Conservation (phyloP, 1,140 invertebrate genomes). For the Trichoplusia ni region DNA sequence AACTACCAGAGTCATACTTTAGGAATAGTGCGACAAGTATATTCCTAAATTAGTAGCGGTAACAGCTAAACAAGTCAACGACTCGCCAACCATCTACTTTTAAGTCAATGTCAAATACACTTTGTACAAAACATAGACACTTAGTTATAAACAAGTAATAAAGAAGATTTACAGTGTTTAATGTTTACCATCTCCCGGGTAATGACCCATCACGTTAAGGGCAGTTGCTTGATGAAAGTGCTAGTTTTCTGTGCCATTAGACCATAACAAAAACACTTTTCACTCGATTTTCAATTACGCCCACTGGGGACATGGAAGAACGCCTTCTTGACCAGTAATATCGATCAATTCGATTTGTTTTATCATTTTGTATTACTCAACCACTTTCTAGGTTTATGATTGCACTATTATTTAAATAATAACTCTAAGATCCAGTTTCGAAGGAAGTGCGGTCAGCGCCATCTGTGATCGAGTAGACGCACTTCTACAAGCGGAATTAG, state of each 20-base stretch:
- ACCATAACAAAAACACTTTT: constrained; percentile 48
- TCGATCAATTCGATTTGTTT: constrained; percentile 15
- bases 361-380: constrained; percentile 32
- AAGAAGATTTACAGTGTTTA: background rate
- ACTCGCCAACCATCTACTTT: background rate
- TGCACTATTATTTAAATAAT: background rate
- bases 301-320: constrained; percentile 32
- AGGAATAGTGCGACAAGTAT: too few species aligned
- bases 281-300: constrained; percentile 53
- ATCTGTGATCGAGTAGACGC: constrained; percentile 5
- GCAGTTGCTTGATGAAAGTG: constrained; percentile 45
- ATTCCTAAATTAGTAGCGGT: too few species aligned
- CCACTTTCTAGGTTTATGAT: constrained; percentile 15
- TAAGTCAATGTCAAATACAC: background rate
- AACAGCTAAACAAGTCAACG: too few species aligned
- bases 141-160: constrained; percentile 9
- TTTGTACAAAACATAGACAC: background rate
- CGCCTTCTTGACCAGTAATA: background rate
- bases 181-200: constrained; percentile 21
- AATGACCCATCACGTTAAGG: constrained; percentile 50
- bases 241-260: constrained; percentile 41
- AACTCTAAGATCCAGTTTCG: background rate
- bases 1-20: too few species aligned
- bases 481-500: background rate
- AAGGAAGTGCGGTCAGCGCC: background rate